phyloP scores from a whole-genome alignment of 2,113 vertebrate genomes.

The Macquaria ambigua region DNA sequence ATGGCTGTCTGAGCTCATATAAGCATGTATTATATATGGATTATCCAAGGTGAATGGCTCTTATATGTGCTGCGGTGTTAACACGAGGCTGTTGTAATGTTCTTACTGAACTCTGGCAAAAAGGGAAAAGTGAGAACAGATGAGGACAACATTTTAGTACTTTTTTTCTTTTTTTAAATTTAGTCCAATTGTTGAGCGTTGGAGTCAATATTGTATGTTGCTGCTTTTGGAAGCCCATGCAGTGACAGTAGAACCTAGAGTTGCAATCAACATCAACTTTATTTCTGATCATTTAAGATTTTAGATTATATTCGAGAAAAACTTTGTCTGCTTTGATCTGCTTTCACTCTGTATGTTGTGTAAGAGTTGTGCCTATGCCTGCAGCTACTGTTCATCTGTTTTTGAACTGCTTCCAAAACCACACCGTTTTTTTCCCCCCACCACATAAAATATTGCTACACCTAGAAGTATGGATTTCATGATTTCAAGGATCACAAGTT shows the following conservation, averaged over 20 bases:
- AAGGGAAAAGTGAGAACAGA: neutral
- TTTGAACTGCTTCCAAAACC: slow-evolving; percentile 32
- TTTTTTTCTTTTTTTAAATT: too few species aligned
- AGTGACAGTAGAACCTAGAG: neutral
- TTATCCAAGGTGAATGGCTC: slow-evolving; percentile 41
- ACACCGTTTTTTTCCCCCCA: too few species aligned
- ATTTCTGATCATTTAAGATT: neutral
- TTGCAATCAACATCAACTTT: neutral
- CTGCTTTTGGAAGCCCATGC: neutral
- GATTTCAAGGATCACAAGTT: slow-evolving; percentile 66
- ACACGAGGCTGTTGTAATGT: neutral
- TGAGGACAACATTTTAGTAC: neutral
- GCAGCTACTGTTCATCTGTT: slow-evolving; percentile 14
- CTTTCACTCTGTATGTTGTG: slow-evolving; percentile 11
- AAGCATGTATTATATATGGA: slow-evolving; percentile 52
- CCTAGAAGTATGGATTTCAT: slow-evolving; percentile 33
- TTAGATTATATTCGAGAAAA: too few species aligned
- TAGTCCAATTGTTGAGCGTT: too few species aligned
- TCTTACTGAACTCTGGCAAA: neutral
- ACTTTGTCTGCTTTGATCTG: neutral
- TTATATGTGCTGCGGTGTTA: slow-evolving; percentile 1
- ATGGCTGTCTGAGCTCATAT: slow-evolving; percentile 50
- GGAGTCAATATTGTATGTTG: neutral
- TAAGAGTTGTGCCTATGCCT: slow-evolving; percentile 14
- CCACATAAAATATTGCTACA: slow-evolving; percentile 32